These are phyloP conservation scores for Pristis pectinata DNA, from an alignment of 2,797 vertebrate genomes.

Conservation along the genomic window DNA sequence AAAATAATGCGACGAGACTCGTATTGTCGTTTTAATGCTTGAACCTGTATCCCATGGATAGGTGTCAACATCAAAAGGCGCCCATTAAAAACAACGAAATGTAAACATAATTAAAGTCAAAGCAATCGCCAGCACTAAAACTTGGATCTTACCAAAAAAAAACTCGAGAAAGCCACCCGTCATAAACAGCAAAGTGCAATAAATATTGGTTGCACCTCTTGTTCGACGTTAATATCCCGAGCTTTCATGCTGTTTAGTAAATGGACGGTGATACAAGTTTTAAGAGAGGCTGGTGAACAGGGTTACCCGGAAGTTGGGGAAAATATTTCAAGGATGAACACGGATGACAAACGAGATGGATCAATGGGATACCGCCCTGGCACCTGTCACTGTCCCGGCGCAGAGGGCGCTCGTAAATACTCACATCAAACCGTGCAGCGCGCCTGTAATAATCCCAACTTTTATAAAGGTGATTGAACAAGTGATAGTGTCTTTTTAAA, in stretches of 20 bases:
- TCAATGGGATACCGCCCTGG: background rate
- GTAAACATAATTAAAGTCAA: background rate
- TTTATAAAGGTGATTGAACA: background rate
- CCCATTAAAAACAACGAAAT: background rate
- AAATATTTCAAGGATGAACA: background rate
- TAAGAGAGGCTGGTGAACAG: no score
- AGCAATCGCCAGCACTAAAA: background rate
- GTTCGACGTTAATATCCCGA: background rate
- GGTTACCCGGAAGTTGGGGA: background rate
- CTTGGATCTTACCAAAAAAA: background rate
- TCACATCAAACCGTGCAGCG: background rate
- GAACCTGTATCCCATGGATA: background rate
- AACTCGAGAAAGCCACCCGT: background rate
- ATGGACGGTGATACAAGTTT: background rate
- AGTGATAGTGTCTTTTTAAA: no score
- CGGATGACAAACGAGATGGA: background rate
- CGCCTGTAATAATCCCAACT: background rate
- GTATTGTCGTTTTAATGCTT: background rate
- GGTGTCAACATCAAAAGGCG: background rate
- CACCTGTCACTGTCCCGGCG: background rate
- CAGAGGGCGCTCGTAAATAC: background rate
- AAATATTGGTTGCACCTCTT: background rate
- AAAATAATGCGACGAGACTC: background rate
- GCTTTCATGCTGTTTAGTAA: background rate
- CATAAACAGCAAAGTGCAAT: background rate